phyloP scores from a whole-genome alignment of 2,797 vertebrate genomes.

The Lithobates sylvaticus region DNA sequence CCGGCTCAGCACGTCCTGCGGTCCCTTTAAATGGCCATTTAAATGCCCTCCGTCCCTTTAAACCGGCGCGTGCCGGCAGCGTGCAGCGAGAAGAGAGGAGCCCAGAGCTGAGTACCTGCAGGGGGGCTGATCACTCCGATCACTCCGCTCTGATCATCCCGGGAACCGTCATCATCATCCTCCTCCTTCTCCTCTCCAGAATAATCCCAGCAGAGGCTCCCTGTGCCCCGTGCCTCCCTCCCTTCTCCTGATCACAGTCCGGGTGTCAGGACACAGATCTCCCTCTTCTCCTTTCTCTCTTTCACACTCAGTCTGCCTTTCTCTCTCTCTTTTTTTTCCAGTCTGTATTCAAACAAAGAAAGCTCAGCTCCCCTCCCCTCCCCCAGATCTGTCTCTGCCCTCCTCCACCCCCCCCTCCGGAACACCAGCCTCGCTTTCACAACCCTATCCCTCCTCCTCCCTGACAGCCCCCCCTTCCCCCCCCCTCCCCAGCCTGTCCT shows the following conservation, averaged over 20 bases:
- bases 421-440: conserved; percentile 56
- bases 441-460: conserved; percentile 27
- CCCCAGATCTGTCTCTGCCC: conserved; percentile 44
- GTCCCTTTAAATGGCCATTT: conserved; percentile 52
- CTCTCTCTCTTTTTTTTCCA: conserved; percentile 45
- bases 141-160: not conserved
- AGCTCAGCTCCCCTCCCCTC: conserved; percentile 57
- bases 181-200: not conserved
- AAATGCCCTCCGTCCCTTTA: conserved; percentile 10
- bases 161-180: not conserved
- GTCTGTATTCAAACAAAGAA: conserved; percentile 63
- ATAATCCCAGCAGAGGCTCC: not conserved
- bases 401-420: conserved; percentile 34
- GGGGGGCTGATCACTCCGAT: not conserved
- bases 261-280: too few relatives aligned
- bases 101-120: conserved; percentile 7
- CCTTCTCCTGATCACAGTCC: too few relatives aligned
- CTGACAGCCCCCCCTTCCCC: not conserved
- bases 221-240: too few relatives aligned
- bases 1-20: not conserved
- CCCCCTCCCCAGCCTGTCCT: conserved; percentile 16
- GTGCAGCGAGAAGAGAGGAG: too few relatives aligned
- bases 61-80: not conserved
- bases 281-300: not conserved
- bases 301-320: conserved; percentile 30